Conservation (phyloP, 2,797 vertebrate species). For the Melanotaenia pygmaea region DNA sequence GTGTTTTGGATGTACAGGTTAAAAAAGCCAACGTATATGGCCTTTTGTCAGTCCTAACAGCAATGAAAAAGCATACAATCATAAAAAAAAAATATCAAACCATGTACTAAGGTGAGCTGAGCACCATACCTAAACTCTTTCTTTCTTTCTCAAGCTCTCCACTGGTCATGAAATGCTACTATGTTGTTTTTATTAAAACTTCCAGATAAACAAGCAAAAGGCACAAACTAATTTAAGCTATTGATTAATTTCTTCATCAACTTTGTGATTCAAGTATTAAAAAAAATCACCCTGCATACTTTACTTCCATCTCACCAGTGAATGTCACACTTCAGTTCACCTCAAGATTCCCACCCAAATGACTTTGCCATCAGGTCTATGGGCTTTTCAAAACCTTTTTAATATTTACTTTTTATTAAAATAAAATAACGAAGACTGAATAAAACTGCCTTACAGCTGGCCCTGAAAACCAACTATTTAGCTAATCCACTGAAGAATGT, state of each 20-base stretch:
- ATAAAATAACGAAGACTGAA: neutral
- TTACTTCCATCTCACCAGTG: neutral
- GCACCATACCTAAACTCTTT: neutral
- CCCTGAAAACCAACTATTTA: neutral
- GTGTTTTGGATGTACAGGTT: no score
- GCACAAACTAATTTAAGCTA: neutral
- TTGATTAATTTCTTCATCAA: neutral
- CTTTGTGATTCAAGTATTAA: neutral
- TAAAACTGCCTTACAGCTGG: neutral
- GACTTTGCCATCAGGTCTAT: neutral
- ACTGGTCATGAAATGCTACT: neutral
- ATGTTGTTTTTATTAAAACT: neutral
- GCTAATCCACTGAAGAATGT: slow-evolving; percentile 2
- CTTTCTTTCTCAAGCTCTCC: neutral
- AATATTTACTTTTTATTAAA: neutral
- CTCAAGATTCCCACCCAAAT: neutral
- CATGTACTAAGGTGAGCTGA: neutral
- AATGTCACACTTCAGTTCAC: neutral
- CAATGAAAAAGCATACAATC: slow-evolving; percentile 51
- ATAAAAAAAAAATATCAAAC: slow-evolving; percentile 14
- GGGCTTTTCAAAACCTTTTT: neutral
- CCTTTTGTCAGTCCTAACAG: slow-evolving; percentile 50
- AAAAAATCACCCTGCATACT: neutral
- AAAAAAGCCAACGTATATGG: slow-evolving; percentile 17
- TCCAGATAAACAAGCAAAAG: neutral